These are phyloP conservation scores for Pocillopora verrucosa DNA, from an alignment of 64 coral and sea anemone species.

Conservation along the genomic window DNA sequence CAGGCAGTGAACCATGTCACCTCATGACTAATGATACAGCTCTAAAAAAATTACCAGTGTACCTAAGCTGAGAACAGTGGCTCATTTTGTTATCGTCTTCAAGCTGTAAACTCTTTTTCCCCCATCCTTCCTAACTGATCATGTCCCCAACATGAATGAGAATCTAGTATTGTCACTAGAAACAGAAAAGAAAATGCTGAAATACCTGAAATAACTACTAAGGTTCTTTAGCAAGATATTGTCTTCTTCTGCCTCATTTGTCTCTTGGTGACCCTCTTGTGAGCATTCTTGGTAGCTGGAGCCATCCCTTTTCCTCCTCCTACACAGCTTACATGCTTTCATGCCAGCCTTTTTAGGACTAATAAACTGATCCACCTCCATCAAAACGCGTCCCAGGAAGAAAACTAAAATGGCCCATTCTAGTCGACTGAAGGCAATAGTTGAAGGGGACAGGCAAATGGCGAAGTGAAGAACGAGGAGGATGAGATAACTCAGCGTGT, in stretches of 20 bases:
- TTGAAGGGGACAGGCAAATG: slow-evolving; percentile 31
- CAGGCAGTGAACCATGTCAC: no score
- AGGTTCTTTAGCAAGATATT: not conserved
- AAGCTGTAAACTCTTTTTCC: no score
- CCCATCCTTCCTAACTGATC: no score
- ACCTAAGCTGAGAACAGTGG: no score
- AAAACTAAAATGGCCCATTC: slow-evolving; percentile 41
- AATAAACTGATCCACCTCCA: slow-evolving; percentile 25
- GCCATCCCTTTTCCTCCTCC: not conserved
- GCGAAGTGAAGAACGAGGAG: slow-evolving; percentile 42
- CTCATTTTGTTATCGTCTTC: no score
- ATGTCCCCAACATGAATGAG: no score
- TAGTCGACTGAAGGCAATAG: slow-evolving; percentile 24
- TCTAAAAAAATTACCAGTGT: no score
- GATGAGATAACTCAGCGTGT: slow-evolving; percentile 26
- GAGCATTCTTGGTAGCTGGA: not conserved
- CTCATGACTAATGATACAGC: no score
- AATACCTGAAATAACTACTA: not conserved
- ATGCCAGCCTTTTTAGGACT: not conserved
- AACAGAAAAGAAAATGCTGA: not conserved
- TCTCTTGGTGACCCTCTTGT: not conserved
- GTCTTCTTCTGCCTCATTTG: not conserved
- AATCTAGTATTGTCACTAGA: not conserved
- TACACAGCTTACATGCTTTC: not conserved
- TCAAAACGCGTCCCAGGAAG: slow-evolving; percentile 17